Conservation (phyloP, 2,113 vertebrate species). For the Crotalus helleri region DNA sequence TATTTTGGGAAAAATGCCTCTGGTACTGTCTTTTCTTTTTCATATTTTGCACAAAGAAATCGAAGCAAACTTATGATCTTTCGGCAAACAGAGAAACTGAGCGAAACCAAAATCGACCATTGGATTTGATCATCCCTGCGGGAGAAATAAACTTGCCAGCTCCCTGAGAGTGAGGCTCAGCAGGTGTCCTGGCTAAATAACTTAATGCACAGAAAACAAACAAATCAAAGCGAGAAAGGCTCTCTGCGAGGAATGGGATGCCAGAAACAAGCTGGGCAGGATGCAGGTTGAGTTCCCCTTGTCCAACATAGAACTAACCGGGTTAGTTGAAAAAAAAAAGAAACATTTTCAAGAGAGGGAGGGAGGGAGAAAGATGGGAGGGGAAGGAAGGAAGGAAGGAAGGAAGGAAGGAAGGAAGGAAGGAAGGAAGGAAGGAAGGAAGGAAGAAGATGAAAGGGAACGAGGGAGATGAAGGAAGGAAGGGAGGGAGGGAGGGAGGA, state of each 20-base stretch:
- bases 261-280: not conserved
- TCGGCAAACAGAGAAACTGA: not conserved
- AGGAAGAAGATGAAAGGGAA: too few species aligned
- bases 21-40: not conserved
- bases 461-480: not conserved
- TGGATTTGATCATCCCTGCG: not conserved
- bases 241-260: not conserved
- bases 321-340: not conserved
- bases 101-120: not conserved
- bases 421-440: too few species aligned
- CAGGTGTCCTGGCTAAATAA: not conserved
- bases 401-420: not conserved
- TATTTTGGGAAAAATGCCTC: not conserved
- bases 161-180: not conserved
- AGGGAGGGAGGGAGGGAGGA: rapidly evolving
- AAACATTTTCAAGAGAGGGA: not conserved
- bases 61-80: not conserved
- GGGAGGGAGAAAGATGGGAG: not conserved
- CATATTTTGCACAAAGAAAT: not conserved
- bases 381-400: not conserved
- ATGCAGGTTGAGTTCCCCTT: not conserved
- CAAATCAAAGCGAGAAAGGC: not conserved
- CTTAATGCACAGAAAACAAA: not conserved
- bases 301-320: not conserved
- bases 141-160: not conserved